Conservation (phyloP, 92 coral and sea anemone genomes). For the Montipora capitata region DNA sequence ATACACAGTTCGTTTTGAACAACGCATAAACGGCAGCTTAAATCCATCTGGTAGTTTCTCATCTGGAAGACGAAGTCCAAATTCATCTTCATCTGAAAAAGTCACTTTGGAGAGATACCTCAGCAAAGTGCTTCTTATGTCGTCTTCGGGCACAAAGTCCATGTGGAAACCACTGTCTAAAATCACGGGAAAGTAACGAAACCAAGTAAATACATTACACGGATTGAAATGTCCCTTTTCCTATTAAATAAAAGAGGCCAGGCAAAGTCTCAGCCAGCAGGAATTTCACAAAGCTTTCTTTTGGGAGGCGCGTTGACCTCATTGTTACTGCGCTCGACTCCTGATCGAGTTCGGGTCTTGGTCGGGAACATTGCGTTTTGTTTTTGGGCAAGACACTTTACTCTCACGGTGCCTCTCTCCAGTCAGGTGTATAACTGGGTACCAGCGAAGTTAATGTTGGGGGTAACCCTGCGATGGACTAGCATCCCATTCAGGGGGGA, state of each 20-base stretch:
- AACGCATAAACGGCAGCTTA: background rate
- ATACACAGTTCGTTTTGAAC: slow-evolving; percentile 2
- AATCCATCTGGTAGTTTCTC: background rate
- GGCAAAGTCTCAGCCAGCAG: background rate
- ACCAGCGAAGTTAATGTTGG: too few species aligned
- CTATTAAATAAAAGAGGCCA: background rate
- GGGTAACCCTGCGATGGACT: too few species aligned
- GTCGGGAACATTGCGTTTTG: too few species aligned
- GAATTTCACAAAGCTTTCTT: too few species aligned
- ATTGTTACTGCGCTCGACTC: too few species aligned
- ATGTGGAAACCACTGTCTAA: background rate
- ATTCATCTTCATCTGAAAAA: slow-evolving; percentile 6
- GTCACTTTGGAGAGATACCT: background rate
- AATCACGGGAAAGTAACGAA: background rate
- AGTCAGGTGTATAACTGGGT: too few species aligned
- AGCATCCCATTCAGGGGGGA: too few species aligned
- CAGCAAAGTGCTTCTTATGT: background rate
- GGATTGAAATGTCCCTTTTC: background rate
- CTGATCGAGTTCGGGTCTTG: too few species aligned
- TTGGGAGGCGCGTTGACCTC: too few species aligned
- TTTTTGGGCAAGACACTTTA: too few species aligned
- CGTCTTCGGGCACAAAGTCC: background rate
- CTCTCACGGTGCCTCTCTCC: too few species aligned
- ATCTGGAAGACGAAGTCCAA: slow-evolving; percentile 6
- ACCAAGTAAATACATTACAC: too few species aligned